Percentiles rank a stretch among this genome's conserved stretches.
These are phyloP conservation scores for Eupithecia dodoneata DNA, from an alignment of 2,888 invertebrate species.

Conservation along the genomic window DNA sequence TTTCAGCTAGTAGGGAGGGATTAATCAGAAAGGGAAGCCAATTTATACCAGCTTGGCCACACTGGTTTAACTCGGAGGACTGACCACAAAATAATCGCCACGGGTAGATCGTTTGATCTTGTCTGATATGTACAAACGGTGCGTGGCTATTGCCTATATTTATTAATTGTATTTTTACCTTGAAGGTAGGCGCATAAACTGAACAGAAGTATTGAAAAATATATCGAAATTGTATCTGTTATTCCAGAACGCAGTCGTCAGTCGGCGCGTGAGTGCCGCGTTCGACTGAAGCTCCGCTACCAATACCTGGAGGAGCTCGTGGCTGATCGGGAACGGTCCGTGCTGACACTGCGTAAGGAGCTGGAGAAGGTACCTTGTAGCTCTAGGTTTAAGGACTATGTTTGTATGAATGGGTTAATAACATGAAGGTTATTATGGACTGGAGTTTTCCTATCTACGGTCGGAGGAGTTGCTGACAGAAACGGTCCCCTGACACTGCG, in stretches of 20 bases:
- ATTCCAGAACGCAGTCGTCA: conserved; percentile 95
- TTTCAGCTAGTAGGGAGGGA: no score
- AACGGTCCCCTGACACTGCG: neutral
- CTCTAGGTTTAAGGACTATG: neutral
- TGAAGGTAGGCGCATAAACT: no score
- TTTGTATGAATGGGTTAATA: neutral
- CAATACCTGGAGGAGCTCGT: conserved; percentile 98
- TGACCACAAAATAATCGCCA: no score
- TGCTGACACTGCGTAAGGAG: conserved; percentile 93
- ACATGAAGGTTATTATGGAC: neutral
- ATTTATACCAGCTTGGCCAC: no score
- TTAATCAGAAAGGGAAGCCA: no score
- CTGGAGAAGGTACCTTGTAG: conserved; percentile 90
- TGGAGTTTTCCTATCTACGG: neutral
- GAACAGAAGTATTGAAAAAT: no score
- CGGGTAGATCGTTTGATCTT: no score
- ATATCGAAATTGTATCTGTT: neutral
- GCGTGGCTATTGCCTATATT: no score
- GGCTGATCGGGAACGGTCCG: conserved; percentile 95
- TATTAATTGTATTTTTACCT: no score
- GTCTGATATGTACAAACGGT: no score
- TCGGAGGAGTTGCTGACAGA: neutral
- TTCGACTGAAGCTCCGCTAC: conserved; percentile 97
- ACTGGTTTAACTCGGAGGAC: no score
- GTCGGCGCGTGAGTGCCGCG: conserved; percentile 98